Base-by-base conservation (phyloP, 2,888 invertebrate genomes). In the Morpho deidamia region DNA sequence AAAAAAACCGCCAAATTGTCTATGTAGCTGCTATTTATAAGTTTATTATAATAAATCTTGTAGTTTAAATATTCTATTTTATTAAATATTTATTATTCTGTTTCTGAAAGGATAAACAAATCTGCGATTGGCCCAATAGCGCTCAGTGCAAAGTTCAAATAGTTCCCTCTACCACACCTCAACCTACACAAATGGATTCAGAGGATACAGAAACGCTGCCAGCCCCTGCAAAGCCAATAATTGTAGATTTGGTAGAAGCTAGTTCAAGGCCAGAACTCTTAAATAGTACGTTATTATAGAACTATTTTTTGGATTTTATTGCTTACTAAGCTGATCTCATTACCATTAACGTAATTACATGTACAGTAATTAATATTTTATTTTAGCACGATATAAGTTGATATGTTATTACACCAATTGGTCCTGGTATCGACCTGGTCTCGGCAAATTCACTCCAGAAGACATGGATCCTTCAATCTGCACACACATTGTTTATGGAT, bases 381-480 rank as follows among this genome's bases (percentile, higher is more conserved):
- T 47, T 92, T 82, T 91, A 74, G 95, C 94, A 11, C 91, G 93
- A 56, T 96, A 92, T 75, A 96, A 96, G 78, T 91, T 97, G 0
- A 95, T 97, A 0, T 97, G 97, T 71, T 97, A 97, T 80, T 97
- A 96, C 78, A 97, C 97, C 0, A 97, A 97, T 74, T 97, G 97
- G 97, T 96, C 97, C 0, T 97, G 97, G 96, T 97, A 96, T 72
- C 91, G 96, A 32, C 93, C 93, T 66, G 96, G 96, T 0, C 72
- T 92, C 37, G 97, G 96, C 41, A 95, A 95, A 71, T 97, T 95
- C 69, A 90, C 93, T 0, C 97, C 97, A 0, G 96, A 96, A 70
- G 92, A 97, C 69, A 96, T 97, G 47, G 95, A 97, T 69, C 93
- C 96, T 1, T 92, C 94, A 56, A 91, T 97, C 0, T 98, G 98